Conservation (phyloP, 2,113 vertebrate genomes). For the Arvicanthis niloticus region DNA sequence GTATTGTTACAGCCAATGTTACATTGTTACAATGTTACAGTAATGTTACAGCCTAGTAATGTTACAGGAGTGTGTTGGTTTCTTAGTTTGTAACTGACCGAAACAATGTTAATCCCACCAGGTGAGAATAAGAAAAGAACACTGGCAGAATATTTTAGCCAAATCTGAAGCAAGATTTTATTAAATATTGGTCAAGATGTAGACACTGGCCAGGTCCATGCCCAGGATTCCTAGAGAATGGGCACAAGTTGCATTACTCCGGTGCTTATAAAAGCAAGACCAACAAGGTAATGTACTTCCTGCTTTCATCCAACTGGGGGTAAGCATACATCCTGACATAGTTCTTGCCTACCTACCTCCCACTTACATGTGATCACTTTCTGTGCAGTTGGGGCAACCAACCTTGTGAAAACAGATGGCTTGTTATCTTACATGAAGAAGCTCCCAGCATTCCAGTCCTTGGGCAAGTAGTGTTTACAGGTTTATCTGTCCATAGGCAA, state of each 20-base stretch:
- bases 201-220: background rate
- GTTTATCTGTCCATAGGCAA: background rate
- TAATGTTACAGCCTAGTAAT: too few species aligned
- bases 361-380: background rate
- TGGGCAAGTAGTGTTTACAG: background rate
- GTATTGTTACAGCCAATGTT: background rate
- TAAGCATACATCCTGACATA: background rate
- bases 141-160: background rate
- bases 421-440: background rate
- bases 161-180: background rate
- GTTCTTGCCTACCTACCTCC: background rate
- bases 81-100: too few species aligned
- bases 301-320: background rate
- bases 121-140: too few species aligned
- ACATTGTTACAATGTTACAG: too few species aligned
- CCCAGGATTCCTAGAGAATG: background rate
- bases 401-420: background rate
- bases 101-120: too few species aligned
- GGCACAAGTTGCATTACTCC: background rate
- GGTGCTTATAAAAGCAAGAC: background rate
- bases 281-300: background rate
- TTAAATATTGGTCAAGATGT: background rate
- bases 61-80: too few species aligned
- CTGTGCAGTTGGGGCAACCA: background rate
- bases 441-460: background rate